Base-by-base conservation (phyloP, 92 coral and sea anemone genomes). In the Micromussa lordhowensis region DNA sequence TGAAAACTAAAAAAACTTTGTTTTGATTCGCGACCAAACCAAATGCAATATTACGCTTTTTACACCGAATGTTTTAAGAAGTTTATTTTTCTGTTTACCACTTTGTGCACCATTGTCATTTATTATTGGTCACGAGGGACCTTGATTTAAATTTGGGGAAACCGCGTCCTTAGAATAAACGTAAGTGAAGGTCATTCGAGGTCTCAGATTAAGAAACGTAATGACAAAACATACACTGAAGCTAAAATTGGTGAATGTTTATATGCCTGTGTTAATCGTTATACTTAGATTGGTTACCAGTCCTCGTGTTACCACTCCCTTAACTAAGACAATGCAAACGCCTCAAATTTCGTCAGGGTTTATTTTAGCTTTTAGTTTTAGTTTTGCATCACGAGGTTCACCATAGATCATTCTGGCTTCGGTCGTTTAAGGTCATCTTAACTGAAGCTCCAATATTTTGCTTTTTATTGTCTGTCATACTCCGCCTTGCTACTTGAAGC, bases 111-210 rank as follows among this genome's bases (percentile, higher is more conserved):
- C 30, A 24, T 63, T 13, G 12, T 5, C 64, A 58, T 17, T 8
- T 44, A 1, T 44, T 44, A 0, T 44, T 44, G 9, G 9, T 44
- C 68, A 61, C 14, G 29, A 29, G 68, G 14, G 12, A 29, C 4
- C 68, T 22, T 11, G 68, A 11, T 61, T 15, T 59, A 5, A 61
- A 22, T 22, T 22, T 22, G 17, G 28, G 58, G 26, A 26, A 44
- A 82, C 57, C 28, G 4, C 57, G 28, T 68, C 61, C 85, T 26
- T 35, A 24, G 38, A 64, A 13, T 35, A n/a, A 28, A 17, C 31
- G 61, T 44, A 82, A 54, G 55, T 84, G 18, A 82, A 75, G 88
- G 88, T 84, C 88, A 84, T 74, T 84, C 72, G 68, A 84, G 88
- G 88, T 84, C 88, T 38, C 55, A 21, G 17, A 19, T 3, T 36